A percentile compares a stretch with the other conserved stretches of the same genome.
These are phyloP conservation scores for Ptychoptera albimana DNA, from an alignment of 2,888 invertebrate species.

Conservation along the genomic window DNA sequence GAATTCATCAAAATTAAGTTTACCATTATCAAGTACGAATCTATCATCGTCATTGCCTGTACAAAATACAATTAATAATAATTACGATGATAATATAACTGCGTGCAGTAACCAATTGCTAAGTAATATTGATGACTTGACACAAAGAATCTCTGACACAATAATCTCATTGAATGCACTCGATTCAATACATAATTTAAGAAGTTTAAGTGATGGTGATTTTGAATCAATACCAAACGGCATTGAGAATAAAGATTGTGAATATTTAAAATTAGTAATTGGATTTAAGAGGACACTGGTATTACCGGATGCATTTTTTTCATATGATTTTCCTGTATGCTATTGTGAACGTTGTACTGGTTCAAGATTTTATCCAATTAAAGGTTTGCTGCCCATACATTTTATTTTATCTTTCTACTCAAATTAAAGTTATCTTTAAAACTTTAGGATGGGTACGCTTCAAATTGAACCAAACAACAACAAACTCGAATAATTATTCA, in stretches of 20 bases:
- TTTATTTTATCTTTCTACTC: no score
- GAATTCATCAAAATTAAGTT: slow-evolving; percentile 1
- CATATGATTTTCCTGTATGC: slow-evolving; percentile 21
- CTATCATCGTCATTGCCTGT: no score
- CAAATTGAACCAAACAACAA: slow-evolving; percentile 27
- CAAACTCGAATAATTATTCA: slow-evolving; percentile 17
- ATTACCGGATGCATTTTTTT: slow-evolving; percentile 28
- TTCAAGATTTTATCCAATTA: slow-evolving; percentile 1
- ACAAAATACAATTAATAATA: no score
- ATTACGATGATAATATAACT: neutral
- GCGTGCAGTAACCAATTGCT: neutral
- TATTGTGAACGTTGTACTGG: slow-evolving; percentile 18
- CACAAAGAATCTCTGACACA: slow-evolving; percentile 13
- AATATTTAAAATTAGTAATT: slow-evolving; percentile 27
- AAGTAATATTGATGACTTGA: slow-evolving; percentile 10
- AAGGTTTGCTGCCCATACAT: slow-evolving; percentile 2
- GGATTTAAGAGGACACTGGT: slow-evolving; percentile 27
- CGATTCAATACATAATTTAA: slow-evolving; percentile 14
- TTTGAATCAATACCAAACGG: slow-evolving; percentile 19
- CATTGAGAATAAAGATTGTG: slow-evolving; percentile 27
- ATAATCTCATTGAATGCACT: slow-evolving; percentile 13
- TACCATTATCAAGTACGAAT: neutral
- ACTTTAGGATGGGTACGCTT: slow-evolving; percentile 27
- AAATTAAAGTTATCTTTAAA: neutral
- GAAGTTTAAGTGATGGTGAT: slow-evolving; percentile 5